Percentiles rank a stretch among this genome's conserved stretches.
These are phyloP conservation scores for Leuciscus idus DNA, from an alignment of 2,113 vertebrate genomes.

Conservation along the genomic window DNA sequence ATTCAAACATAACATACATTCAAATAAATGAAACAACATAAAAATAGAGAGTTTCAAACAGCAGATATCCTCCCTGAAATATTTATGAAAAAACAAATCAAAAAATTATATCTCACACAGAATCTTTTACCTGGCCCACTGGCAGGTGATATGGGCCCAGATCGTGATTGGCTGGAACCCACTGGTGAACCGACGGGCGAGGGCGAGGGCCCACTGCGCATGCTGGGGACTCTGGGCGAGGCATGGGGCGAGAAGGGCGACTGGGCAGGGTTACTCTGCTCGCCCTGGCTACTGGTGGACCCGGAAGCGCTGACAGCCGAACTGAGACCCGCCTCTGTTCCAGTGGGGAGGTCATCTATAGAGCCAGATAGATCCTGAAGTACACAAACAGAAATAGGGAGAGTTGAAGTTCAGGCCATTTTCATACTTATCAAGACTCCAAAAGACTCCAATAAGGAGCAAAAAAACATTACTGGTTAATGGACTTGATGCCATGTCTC, in stretches of 20 bases:
- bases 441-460: neutral
- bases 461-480: neutral
- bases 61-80: neutral
- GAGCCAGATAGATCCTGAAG: slow-evolving; percentile 92
- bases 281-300: slow-evolving; percentile 88
- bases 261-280: slow-evolving; percentile 89
- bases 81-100: slow-evolving; percentile 9
- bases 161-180: slow-evolving; percentile 87
- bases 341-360: slow-evolving; percentile 92
- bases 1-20: neutral
- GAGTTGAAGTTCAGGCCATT: neutral
- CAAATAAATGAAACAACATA: neutral
- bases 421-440: neutral
- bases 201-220: slow-evolving; percentile 85
- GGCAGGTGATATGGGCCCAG: slow-evolving; percentile 89
- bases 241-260: slow-evolving; percentile 93
- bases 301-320: slow-evolving; percentile 86
- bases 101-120: slow-evolving; percentile 23
- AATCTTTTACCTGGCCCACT: slow-evolving; percentile 84
- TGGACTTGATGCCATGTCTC: neutral
- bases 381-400: slow-evolving; percentile 22
- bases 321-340: slow-evolving; percentile 88
- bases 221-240: slow-evolving; percentile 86
- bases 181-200: slow-evolving; percentile 87
- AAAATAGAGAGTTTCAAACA: neutral